Evolutionary conservation across 1,140 invertebrate genomes (phyloP), one percentile per base, ranked within the genome.

Genomic region (Berghia stephanieae): DNA sequence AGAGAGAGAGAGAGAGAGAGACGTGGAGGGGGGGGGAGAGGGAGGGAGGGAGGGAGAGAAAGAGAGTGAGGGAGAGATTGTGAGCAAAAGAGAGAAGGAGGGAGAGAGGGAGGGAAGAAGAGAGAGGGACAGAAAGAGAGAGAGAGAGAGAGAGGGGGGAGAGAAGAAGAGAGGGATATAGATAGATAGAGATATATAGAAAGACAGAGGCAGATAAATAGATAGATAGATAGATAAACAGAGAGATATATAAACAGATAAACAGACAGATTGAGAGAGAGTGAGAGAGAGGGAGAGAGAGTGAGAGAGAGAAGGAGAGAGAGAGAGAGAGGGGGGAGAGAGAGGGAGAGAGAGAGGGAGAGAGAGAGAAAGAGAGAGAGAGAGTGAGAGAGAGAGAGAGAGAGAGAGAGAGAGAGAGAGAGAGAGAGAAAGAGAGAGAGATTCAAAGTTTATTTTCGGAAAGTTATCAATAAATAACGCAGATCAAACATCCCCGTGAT

Each of bases 231-330:
- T 21, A 31, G 66, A 38, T 31, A 68, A 36, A 68, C 21, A 27
- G 66, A 27, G 36, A 38, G 66, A 27, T 31, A 38, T 31, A 68
- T 3, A 31, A 38, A 31, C 3, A 60, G 55, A 60, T 31, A 60
- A 31, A 60, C 55, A 60, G 55, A 60, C 55, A 60, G 55, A 60
- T 34, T 8, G 36, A 34, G 24, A 6, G n/a, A 8, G n/a, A 4
- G 66, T 38, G 66, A 38, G 66, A 68, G 71, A 57, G n/a, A 72
- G 40, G 49, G 27, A 72, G 38, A 46, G 6, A 72, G 70, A 72
- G n/a, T 18, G 43, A 72, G 13, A 43, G 70, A 49, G 10, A 6
- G 10, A 72, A 13, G 34, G n/a, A 46, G 13, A 16, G 38, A 10
- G 43, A 16, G 40, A 46, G 38, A 44, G 16, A 6, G 27, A 31